Base-by-base conservation (phyloP, 2,113 vertebrate species). In the Nothocercus julius region DNA sequence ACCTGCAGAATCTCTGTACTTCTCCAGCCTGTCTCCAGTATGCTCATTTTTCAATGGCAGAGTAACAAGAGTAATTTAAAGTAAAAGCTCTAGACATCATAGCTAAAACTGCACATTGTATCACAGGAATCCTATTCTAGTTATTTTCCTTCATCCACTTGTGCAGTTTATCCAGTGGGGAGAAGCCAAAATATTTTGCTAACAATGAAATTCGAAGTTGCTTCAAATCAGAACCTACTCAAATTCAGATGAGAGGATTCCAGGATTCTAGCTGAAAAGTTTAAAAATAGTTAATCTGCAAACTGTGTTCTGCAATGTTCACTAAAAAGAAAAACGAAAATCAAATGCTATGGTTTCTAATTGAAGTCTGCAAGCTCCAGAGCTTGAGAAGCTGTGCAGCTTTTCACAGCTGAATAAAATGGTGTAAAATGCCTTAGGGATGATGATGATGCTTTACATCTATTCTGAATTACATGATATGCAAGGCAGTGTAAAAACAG, bases 11-110 rank as follows among this genome's bases (percentile, higher is more conserved):
- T 78, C 32, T 85, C 62, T 92, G 89, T 81, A 92, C 85, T 91
- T 64, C 58, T 90, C 59, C 76, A 95, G 19, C 20, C 34, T 88
- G 36, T 68, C 77, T 95, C 80, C 82, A 93, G 63, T 89, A 94
- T 92, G 66, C 87, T 97, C 53, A n/a, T 87, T 96, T 96, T 75
- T 96, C 88, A 81, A 78, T 80, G 51, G 49, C 30, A 64, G 78
- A 36, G 36, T 61, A 21, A 59, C 2, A 85, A 32, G 81, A 93
- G 40, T 64, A 34, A 30, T 19, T 51, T 86, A 28, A 78, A 84
- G 15, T 61, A 78, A 69, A 38, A 73, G 6, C 3, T 85, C 67
- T 87, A 87, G 51, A 84, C 16, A 64, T 90, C 58, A 2, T 34
- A 66, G 51, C 83, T 21, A 85, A 44, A 34, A 54, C 25, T 85